Percentiles rank a stretch among this genome's conserved stretches.
Conservation (phyloP, 2,888 invertebrate species). For the Eupithecia inturbata region DNA sequence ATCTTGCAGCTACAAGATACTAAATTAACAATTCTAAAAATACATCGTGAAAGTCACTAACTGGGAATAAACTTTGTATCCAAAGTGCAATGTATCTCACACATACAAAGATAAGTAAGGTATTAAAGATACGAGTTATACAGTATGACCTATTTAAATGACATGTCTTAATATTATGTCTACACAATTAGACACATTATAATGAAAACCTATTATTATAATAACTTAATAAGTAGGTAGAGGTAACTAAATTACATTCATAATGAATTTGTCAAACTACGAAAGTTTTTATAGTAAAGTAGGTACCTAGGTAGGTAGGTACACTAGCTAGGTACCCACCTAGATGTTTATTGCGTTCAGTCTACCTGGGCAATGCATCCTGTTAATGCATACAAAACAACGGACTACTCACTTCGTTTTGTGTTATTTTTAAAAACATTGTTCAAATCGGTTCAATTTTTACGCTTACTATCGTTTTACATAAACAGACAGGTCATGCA, state of each 20-base stretch:
- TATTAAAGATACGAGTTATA: not conserved
- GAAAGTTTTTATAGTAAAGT: not conserved
- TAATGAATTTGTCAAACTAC: too few relatives aligned
- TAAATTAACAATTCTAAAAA: conserved; percentile 32
- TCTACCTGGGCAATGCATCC: conserved; percentile 12
- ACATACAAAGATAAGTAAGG: not conserved
- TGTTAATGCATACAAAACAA: conserved; percentile 24
- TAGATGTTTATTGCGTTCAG: not conserved
- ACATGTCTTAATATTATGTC: not conserved
- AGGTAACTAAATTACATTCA: too few relatives aligned
- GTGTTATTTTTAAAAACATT: conserved; percentile 17
- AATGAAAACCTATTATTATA: not conserved
- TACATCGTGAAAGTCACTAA: conserved; percentile 36
- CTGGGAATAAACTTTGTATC: conserved; percentile 29
- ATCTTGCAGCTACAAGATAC: conserved; percentile 6
- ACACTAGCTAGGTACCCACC: too few relatives aligned
- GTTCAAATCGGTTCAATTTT: not conserved
- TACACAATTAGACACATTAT: not conserved
- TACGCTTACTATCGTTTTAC: too few relatives aligned
- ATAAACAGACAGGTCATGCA: too few relatives aligned
- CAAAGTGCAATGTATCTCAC: conserved; percentile 2
- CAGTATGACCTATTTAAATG: not conserved
- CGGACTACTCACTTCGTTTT: conserved; percentile 6
- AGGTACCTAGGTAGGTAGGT: too few relatives aligned
- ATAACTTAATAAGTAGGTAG: too few relatives aligned